Percentiles rank a stretch among this genome's conserved stretches.
phyloP scores from a whole-genome alignment of 1,140 invertebrate genomes.

The Lithobius niger region DNA sequence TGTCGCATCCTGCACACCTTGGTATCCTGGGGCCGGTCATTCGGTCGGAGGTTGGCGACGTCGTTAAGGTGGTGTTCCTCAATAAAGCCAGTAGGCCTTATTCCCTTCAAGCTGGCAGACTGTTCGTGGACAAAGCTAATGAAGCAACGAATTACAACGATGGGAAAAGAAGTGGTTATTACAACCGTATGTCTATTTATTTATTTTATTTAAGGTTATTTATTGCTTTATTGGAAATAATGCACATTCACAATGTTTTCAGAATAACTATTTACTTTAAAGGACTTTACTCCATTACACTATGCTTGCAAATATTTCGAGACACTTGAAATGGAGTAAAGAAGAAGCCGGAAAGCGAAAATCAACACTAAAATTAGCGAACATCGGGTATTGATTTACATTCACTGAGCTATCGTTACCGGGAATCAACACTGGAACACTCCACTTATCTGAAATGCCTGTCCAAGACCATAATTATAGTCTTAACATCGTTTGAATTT shows the following conservation, averaged over 20 bases:
- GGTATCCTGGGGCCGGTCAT: slow-evolving; percentile 24
- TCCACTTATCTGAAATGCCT: too few species aligned
- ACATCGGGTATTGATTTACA: too few species aligned
- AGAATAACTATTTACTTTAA: too few species aligned
- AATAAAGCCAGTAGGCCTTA: slow-evolving; percentile 21
- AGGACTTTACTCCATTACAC: too few species aligned
- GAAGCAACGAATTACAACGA: slow-evolving; percentile 22
- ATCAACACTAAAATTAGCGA: too few species aligned
- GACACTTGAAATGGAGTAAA: too few species aligned
- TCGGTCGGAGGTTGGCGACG: slow-evolving; percentile 21
- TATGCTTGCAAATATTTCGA: too few species aligned
- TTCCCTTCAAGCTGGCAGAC: slow-evolving; percentile 23
- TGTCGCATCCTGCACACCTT: slow-evolving; percentile 16
- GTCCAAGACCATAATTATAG: too few species aligned
- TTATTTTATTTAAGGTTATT: neutral
- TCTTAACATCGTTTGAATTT: too few species aligned
- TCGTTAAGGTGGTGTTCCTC: slow-evolving; percentile 20
- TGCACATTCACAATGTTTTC: neutral
- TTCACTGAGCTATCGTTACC: too few species aligned
- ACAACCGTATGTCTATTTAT: neutral
- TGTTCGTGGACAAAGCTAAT: slow-evolving; percentile 16
- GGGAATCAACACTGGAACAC: too few species aligned
- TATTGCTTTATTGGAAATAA: neutral
- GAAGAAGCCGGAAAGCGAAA: too few species aligned
- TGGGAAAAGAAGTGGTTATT: neutral